phyloP scores from a whole-genome alignment of 37 sponge, comb jelly and placozoan species.

The Eunapius fragilis region DNA sequence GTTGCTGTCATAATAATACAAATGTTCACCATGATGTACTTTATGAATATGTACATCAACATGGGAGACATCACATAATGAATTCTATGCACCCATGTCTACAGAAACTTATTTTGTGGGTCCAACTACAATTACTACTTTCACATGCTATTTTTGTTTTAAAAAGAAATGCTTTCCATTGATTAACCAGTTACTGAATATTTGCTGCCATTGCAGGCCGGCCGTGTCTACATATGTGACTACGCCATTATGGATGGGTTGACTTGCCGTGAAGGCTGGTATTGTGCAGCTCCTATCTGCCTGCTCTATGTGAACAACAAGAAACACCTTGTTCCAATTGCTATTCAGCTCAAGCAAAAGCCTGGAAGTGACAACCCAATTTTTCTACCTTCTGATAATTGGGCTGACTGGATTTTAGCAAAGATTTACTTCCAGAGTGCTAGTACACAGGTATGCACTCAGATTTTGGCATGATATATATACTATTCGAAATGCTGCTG shows the following conservation, averaged over 20 bases:
- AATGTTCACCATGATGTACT: no score
- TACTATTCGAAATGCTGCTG: no score
- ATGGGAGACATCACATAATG: no score
- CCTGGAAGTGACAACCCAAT: conserved; percentile 53
- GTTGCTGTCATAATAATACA: no score
- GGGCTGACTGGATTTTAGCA: conserved; percentile 70
- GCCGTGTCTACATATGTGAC: conserved; percentile 74
- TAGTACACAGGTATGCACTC: conserved; percentile 36
- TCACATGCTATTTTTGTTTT: no score
- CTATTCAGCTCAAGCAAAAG: conserved; percentile 69
- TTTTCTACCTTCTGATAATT: conserved; percentile 63
- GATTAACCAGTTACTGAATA: no score
- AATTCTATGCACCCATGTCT: no score
- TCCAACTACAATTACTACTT: no score
- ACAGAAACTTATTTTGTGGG: no score
- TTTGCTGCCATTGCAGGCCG: conserved; percentile 29
- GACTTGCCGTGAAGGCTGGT: conserved; percentile 23
- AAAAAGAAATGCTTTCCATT: no score
- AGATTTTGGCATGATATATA: no score
- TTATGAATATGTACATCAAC: no score
- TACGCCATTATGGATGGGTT: conserved; percentile 46
- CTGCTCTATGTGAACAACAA: conserved; percentile 57
- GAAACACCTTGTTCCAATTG: conserved; percentile 53
- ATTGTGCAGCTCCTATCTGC: conserved; percentile 55
- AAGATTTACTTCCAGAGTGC: conserved; percentile 68